Conservation (phyloP, 2,113 vertebrate species). For the Speoplatyrhinus poulsoni region DNA sequence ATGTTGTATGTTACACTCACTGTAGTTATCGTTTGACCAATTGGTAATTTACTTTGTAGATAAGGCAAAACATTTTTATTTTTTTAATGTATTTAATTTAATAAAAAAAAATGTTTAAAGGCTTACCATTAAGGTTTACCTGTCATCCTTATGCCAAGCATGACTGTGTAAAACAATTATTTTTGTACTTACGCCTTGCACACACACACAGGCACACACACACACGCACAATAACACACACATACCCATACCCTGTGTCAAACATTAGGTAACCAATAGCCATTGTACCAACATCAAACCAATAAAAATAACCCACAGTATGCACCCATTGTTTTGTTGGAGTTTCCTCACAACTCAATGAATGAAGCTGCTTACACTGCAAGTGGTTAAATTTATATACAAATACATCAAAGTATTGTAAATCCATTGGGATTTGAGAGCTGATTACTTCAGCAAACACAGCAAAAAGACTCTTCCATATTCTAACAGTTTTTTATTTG, state of each 20-base stretch:
- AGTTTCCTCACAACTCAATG: conserved; percentile 22
- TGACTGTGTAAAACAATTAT: too few relatives aligned
- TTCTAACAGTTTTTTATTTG: not conserved
- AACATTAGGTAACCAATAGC: conserved; percentile 37
- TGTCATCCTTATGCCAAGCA: not conserved
- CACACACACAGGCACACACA: too few relatives aligned
- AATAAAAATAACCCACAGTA: not conserved
- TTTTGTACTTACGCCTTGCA: not conserved
- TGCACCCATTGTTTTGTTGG: conserved; percentile 21
- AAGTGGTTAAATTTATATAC: conserved; percentile 27
- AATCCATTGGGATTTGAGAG: conserved; percentile 62
- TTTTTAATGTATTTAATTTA: too few relatives aligned
- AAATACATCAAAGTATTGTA: conserved; percentile 55
- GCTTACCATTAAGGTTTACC: not conserved
- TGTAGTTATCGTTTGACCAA: too few relatives aligned
- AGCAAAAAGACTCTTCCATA: conserved; percentile 7
- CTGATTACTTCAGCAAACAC: conserved; percentile 45
- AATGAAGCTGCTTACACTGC: conserved; percentile 34
- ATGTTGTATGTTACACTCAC: too few relatives aligned
- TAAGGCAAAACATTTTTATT: too few relatives aligned
- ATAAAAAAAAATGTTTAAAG: too few relatives aligned
- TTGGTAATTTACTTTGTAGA: too few relatives aligned
- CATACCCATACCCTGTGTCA: not conserved
- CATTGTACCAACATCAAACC: conserved; percentile 5
- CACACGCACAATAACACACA: too few relatives aligned